Evolutionary conservation across 2,797 vertebrate species (phyloP).

Genomic region (Denticeps clupeoides): DNA sequence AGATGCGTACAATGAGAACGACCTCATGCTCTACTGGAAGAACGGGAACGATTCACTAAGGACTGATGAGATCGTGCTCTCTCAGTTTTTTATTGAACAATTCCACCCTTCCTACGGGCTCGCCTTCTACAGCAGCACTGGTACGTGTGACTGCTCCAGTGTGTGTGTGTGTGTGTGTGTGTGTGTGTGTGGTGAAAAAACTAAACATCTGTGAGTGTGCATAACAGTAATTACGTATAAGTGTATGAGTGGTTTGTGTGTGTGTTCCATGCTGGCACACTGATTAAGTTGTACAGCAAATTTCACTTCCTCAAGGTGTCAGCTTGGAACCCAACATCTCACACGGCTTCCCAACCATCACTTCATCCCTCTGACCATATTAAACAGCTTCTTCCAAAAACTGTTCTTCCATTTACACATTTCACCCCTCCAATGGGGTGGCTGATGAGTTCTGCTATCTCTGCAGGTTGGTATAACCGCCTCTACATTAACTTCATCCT

Average conservation of each 20-base stretch:
- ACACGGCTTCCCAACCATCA: background rate
- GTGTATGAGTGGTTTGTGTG: background rate
- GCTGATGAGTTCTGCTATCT: background rate
- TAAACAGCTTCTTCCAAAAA: background rate
- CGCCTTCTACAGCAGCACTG: slow-evolving; percentile 88
- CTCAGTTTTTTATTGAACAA: slow-evolving; percentile 88
- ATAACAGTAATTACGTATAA: background rate
- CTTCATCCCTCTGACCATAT: background rate
- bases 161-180: background rate
- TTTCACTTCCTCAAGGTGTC: slow-evolving; percentile 18
- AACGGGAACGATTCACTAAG: slow-evolving; percentile 82
- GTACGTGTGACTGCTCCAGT: slow-evolving; percentile 58
- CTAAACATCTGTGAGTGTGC: background rate
- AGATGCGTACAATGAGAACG: slow-evolving; percentile 90
- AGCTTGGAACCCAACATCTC: slow-evolving; percentile 11
- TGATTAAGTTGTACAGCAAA: background rate
- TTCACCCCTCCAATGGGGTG: no score
- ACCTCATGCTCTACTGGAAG: slow-evolving; percentile 90
- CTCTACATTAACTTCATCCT: slow-evolving; percentile 90
- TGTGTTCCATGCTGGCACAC: slow-evolving; percentile 13
- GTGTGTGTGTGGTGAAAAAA: background rate
- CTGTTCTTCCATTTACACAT: no score
- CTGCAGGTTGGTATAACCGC: slow-evolving; percentile 80
- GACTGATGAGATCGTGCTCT: slow-evolving; percentile 84
- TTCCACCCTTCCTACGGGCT: slow-evolving; percentile 87